These are phyloP conservation scores for Hiodon tergisus DNA, from an alignment of 2,113 vertebrate genomes.

Conservation along the genomic window DNA sequence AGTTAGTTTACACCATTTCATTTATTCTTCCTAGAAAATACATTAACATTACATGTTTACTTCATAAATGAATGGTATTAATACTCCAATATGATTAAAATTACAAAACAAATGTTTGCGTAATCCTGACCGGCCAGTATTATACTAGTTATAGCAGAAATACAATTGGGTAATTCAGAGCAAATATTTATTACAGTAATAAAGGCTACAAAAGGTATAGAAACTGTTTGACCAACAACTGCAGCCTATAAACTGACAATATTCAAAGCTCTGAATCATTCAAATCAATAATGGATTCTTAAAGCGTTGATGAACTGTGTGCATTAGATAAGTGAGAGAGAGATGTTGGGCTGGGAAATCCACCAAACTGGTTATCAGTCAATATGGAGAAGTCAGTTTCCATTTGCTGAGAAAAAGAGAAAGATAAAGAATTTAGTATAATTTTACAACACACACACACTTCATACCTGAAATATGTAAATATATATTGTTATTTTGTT, in stretches of 20 bases:
- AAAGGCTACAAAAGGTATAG: background rate
- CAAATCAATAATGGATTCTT: background rate
- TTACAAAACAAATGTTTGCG: background rate
- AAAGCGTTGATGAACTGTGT: background rate
- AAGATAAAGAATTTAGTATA: constrained; percentile 2
- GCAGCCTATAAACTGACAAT: background rate
- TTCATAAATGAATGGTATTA: background rate
- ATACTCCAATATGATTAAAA: background rate
- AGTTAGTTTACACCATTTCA: background rate
- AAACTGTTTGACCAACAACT: background rate
- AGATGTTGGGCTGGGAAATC: constrained; percentile 62
- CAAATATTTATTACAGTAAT: background rate
- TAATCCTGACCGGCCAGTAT: background rate
- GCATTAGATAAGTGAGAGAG: constrained; percentile 53
- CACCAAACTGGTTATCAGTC: constrained; percentile 57
- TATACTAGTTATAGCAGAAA: background rate
- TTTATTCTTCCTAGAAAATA: background rate
- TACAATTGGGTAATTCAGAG: background rate
- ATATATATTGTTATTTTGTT: background rate
- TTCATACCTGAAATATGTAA: background rate
- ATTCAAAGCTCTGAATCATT: background rate
- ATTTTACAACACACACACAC: background rate
- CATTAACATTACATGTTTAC: too few relatives aligned
- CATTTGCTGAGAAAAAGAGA: constrained; percentile 38
- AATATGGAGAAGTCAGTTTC: constrained; percentile 54